These are phyloP conservation scores for Marronus borbonicus DNA, from an alignment of 2,888 invertebrate species.

Conservation along the genomic window DNA sequence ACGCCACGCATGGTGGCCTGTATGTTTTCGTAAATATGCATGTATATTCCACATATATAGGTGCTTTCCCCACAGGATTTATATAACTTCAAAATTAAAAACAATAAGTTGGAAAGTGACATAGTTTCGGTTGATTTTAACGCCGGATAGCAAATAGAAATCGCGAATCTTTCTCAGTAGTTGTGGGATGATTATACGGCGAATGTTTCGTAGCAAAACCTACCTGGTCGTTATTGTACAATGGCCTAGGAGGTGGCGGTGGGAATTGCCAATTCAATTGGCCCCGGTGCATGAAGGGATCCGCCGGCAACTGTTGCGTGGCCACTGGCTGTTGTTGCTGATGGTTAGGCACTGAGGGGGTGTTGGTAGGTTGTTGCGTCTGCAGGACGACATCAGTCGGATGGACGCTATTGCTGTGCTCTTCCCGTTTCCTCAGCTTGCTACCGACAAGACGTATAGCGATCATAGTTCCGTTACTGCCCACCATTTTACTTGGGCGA, in stretches of 20 bases:
- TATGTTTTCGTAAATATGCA: conserved; percentile 13
- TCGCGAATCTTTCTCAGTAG: no score
- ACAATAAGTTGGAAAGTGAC: conserved; percentile 29
- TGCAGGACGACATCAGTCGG: conserved; percentile 78
- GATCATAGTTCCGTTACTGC: conserved; percentile 89
- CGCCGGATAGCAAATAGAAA: no score
- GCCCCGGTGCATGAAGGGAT: conserved; percentile 78
- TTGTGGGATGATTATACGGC: no score
- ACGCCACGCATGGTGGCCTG: no score
- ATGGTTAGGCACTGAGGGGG: conserved; percentile 61
- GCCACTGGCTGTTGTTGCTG: conserved; percentile 58
- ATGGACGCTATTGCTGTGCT: conserved; percentile 81
- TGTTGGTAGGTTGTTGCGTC: conserved; percentile 72
- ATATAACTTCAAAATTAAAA: conserved; percentile 28
- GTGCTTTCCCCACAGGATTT: conserved; percentile 37
- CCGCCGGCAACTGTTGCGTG: conserved; percentile 67
- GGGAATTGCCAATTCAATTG: conserved; percentile 89
- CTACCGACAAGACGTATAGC: conserved; percentile 93
- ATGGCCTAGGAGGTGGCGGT: conserved; percentile 84
- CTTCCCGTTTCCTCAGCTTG: conserved; percentile 90
- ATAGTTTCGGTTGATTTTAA: conserved; percentile 18
- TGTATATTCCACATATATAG: background rate
- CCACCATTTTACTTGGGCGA: conserved; percentile 79
- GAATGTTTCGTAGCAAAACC: conserved; percentile 63
- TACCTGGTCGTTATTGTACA: conserved; percentile 88